phyloP scores from a whole-genome alignment of 2,888 invertebrate species.

The Bibio marci region DNA sequence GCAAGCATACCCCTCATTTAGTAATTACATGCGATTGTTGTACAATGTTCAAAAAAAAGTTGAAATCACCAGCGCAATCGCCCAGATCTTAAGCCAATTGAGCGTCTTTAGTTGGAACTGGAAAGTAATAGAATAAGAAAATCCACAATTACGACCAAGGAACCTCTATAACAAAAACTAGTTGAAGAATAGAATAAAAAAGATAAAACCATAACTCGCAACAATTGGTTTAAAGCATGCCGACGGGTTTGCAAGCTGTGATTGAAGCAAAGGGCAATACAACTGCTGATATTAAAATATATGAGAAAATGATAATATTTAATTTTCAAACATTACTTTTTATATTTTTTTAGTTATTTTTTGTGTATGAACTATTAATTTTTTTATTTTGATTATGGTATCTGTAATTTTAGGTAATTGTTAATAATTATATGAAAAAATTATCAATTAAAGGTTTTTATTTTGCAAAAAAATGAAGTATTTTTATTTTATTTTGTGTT shows the following conservation, averaged over 20 bases:
- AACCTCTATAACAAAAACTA: not conserved
- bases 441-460: no score
- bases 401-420: no score
- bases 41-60: conserved; percentile 2
- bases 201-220: not conserved
- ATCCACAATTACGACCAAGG: not conserved
- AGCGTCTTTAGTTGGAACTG: conserved; percentile 8
- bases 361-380: no score
- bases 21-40: conserved; percentile 2
- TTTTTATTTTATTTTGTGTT: no score
- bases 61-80: conserved; percentile 8
- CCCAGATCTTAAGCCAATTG: conserved; percentile 10
- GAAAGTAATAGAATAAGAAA: not conserved
- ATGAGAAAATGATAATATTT: no score
- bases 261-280: not conserved
- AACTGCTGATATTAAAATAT: not conserved
- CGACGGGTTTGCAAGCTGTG: not conserved
- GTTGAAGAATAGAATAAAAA: not conserved
- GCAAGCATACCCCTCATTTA: conserved; percentile 5
- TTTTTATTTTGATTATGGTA: no score
- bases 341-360: no score
- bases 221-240: not conserved
- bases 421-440: no score
- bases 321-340: no score
- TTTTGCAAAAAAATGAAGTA: no score